Evolutionary conservation across 2,113 vertebrate genomes (phyloP).

Genomic region (Rhea pennata): DNA sequence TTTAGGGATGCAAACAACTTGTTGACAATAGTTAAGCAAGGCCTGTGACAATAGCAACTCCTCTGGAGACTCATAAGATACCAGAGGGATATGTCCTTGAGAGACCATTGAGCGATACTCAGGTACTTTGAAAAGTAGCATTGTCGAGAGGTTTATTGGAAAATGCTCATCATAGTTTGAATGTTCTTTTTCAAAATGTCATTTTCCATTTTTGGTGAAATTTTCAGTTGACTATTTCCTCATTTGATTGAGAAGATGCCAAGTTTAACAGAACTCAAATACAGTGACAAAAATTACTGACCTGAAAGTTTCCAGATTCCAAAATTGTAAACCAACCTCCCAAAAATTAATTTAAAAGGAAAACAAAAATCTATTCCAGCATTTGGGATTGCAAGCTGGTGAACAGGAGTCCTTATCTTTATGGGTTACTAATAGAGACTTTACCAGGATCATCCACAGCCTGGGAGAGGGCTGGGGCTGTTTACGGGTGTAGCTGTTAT

Average conservation of each 20-base stretch:
- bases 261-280: not conserved
- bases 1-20: not conserved
- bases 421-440: no score
- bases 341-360: not conserved
- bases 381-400: not conserved
- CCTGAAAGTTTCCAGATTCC: not conserved
- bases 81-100: rapidly evolving
- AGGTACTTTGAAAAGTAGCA: not conserved
- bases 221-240: not conserved
- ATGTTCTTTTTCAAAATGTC: not conserved
- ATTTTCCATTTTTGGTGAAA: not conserved
- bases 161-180: not conserved
- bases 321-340: not conserved
- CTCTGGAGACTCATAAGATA: not conserved
- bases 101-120: not conserved
- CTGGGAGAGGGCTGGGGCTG: not conserved
- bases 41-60: not conserved
- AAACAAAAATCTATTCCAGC: no score
- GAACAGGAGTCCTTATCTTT: not conserved
- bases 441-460: rapidly evolving
- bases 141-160: not conserved
- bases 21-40: rapidly evolving
- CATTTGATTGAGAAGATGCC: not conserved
- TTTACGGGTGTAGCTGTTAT: not conserved
- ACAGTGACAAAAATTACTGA: not conserved